Base-by-base conservation (phyloP, 2,888 invertebrate species). In the Crepidodera aurea region DNA sequence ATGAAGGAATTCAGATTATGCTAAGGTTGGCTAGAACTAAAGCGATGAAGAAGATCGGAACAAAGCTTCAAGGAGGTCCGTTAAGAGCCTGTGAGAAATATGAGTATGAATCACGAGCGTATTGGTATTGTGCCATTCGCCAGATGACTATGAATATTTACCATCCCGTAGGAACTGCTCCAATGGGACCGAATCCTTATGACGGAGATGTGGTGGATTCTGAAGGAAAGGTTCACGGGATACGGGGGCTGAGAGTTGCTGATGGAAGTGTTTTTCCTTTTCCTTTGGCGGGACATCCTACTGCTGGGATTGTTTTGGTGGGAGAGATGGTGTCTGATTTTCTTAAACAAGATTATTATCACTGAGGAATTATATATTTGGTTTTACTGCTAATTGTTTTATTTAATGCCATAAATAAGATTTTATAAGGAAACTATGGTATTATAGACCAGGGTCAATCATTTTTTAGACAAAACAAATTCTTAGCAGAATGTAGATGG, bases 241-340 rank as follows among this genome's bases (percentile, higher is more conserved):
- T 89, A 1, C 72, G 82, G 2, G 80, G 80, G 1, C 77, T 90
- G 34, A 82, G 90, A 6, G 87, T 90, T 0, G 87, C 83, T 1
- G 90, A 90, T 76, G 86, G 88, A 1, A 88, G 90, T 68, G 80
- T 91, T 37, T 85, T 87, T 70, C 89, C 89, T 0, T 78, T 83
- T 8, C 84, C 88, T 1, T 78, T 86, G 29, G 85, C 87, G 1
- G 87, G 88, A 1, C 90, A 90, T 74, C 89, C 88, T 0, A 86
- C 87, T 74, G 89, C 88, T 0, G 87, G 88, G 0, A 84, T 87
- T 0, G 84, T 87, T 65, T 88, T 90, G 86, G 85, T 90, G 51
- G 90, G 87, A 1, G 89, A 90, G 76, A 88, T 88, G 76, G 85
- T 85, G 2, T 84, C 88, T 0, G 88, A 90, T 25, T 44, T 66